These are phyloP conservation scores for Ophion ellenae DNA, from an alignment of 2,888 invertebrate genomes.

Conservation along the genomic window DNA sequence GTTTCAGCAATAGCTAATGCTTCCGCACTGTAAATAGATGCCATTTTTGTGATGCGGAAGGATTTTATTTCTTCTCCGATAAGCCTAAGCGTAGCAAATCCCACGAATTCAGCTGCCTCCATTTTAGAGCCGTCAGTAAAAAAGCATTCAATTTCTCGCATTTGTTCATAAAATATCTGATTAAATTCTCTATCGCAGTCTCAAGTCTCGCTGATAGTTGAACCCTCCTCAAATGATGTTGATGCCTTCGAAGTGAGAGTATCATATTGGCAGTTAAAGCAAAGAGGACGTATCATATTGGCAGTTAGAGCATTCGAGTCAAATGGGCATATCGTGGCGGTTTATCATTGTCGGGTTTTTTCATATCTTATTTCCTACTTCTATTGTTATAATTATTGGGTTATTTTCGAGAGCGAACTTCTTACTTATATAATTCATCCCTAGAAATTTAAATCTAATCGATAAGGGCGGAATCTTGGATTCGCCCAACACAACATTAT, in stretches of 20 bases:
- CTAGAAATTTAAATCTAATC: constrained; percentile 27
- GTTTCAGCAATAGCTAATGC: constrained; percentile 40
- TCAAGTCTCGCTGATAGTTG: neutral
- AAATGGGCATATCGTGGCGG: constrained; percentile 6
- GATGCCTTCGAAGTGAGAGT: neutral
- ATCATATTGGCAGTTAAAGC: neutral
- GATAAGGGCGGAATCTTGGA: constrained; percentile 41
- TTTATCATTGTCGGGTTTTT: constrained; percentile 19
- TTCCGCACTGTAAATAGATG: constrained; percentile 39
- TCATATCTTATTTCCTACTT: neutral
- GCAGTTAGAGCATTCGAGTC: neutral
- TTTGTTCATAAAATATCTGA: neutral
- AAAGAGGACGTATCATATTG: neutral
- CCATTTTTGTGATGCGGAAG: constrained; percentile 23
- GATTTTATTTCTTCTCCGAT: neutral
- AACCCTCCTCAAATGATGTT: neutral
- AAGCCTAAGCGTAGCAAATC: constrained; percentile 5
- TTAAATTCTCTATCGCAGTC: neutral
- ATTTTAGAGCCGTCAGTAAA: constrained; percentile 44
- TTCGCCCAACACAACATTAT: constrained; percentile 39
- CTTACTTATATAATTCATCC: constrained; percentile 2
- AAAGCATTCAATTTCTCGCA: constrained; percentile 32
- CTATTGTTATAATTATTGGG: neutral
- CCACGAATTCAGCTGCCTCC: constrained; percentile 24
- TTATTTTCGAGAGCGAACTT: constrained; percentile 6